Conservation (phyloP, 2,888 invertebrate genomes). For the Apamea epomidion region DNA sequence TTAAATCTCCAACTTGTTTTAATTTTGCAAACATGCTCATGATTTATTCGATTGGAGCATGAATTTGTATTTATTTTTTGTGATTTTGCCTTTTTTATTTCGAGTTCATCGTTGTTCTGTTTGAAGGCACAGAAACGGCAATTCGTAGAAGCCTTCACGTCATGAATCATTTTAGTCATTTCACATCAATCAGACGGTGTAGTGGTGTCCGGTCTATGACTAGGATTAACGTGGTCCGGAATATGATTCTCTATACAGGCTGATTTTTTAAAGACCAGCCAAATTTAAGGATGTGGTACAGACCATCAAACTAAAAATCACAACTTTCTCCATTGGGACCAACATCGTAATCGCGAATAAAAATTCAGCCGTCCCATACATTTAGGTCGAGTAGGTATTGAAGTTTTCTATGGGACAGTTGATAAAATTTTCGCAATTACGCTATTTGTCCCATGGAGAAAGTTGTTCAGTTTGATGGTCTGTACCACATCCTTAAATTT, state of each 20-base stretch:
- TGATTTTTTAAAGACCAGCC: no score
- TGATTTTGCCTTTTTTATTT: slow-evolving; percentile 34
- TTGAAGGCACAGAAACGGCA: slow-evolving; percentile 8
- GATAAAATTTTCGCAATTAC: no score
- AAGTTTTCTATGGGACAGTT: no score
- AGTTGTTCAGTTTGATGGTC: no score
- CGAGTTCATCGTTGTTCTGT: slow-evolving; percentile 7
- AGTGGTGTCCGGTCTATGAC: slow-evolving; percentile 13
- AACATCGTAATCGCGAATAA: no score
- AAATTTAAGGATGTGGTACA: no score
- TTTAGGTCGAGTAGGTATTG: no score
- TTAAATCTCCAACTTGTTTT: slow-evolving; percentile 59
- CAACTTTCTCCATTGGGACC: no score
- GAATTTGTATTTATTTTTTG: slow-evolving; percentile 44
- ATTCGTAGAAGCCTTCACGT: slow-evolving; percentile 28
- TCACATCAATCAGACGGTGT: slow-evolving; percentile 29
- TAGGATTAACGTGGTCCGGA: slow-evolving; percentile 8
- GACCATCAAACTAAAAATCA: no score
- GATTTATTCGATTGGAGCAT: slow-evolving; percentile 47
- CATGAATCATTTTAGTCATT: slow-evolving; percentile 18
- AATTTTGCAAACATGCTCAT: slow-evolving; percentile 57
- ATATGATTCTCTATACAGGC: background rate
- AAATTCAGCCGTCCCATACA: no score
- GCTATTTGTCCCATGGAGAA: no score
- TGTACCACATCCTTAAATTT: no score